These are phyloP conservation scores for Pogonocherus hispidulus DNA, from an alignment of 2,888 invertebrate genomes.

Conservation along the genomic window DNA sequence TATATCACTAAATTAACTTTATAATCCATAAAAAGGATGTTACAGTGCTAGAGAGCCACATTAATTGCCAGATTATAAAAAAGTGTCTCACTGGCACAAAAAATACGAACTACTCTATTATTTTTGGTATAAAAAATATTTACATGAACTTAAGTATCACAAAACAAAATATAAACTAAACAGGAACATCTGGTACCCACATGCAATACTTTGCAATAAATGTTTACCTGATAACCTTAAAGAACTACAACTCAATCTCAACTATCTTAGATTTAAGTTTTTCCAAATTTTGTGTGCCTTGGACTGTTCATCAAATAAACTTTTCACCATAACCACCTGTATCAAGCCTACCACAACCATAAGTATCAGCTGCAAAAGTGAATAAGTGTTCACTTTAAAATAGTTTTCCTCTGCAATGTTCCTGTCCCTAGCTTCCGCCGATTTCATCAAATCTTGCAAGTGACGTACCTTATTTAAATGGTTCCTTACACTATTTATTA, in stretches of 20 bases:
- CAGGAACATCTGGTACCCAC: too few relatives aligned
- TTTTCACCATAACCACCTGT: constrained; percentile 85
- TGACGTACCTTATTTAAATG: constrained; percentile 75
- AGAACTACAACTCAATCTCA: too few relatives aligned
- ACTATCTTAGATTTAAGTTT: constrained; percentile 44
- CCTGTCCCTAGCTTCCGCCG: constrained; percentile 85
- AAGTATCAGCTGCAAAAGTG: constrained; percentile 78
- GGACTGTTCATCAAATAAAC: constrained; percentile 78
- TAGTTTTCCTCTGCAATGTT: constrained; percentile 86
- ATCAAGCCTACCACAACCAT: constrained; percentile 81
- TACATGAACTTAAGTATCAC: too few relatives aligned
- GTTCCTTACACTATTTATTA: constrained; percentile 75
- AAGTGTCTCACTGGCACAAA: background rate
- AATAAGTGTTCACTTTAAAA: constrained; percentile 86
- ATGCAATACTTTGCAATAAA: too few relatives aligned
- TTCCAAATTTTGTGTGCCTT: constrained; percentile 64
- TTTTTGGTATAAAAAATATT: constrained; percentile 6
- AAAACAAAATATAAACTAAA: too few relatives aligned
- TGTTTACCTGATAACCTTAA: too few relatives aligned
- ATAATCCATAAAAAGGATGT: too few relatives aligned
- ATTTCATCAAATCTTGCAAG: constrained; percentile 79
- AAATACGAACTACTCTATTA: background rate
- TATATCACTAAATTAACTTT: too few relatives aligned
- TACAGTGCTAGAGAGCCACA: too few relatives aligned
- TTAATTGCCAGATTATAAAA: background rate